Percentiles rank a stretch among this genome's conserved stretches.
Conservation (phyloP, 64 coral and sea anemone species). For the Pocillopora damicornis region DNA sequence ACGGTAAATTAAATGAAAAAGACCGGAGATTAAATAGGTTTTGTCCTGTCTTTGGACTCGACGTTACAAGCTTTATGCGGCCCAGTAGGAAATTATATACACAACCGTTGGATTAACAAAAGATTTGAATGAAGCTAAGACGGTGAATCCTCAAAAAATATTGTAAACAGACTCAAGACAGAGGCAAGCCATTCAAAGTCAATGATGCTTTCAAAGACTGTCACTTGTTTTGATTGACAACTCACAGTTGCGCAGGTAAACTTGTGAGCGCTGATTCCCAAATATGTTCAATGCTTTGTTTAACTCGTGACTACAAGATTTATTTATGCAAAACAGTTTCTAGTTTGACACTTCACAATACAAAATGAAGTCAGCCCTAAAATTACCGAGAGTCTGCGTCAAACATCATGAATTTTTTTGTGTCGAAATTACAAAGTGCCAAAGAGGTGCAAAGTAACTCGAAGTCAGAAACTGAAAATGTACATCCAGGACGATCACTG, state of each 20-base stretch:
- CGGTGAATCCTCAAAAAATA: not conserved
- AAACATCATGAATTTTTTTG: too few species aligned
- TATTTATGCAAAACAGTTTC: too few species aligned
- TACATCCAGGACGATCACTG: too few species aligned
- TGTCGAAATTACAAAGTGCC: too few species aligned
- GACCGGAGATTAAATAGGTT: not conserved
- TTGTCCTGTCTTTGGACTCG: not conserved
- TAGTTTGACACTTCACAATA: too few species aligned
- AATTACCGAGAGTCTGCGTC: too few species aligned
- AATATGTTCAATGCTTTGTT: too few species aligned
- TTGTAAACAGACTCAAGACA: not conserved
- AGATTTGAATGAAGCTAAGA: constrained; percentile 2
- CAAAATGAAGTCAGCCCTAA: too few species aligned
- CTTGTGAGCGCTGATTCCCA: not conserved
- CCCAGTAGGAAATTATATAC: not conserved
- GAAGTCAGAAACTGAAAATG: too few species aligned
- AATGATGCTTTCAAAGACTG: not conserved
- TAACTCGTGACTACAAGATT: too few species aligned
- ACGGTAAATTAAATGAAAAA: not conserved
- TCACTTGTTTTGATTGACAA: not conserved
- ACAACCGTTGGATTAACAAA: not conserved
- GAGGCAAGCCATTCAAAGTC: not conserved
- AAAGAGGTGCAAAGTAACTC: too few species aligned
- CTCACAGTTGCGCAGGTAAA: not conserved
- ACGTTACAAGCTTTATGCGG: not conserved